A percentile compares a stretch with the other conserved stretches of the same genome.
phyloP scores from a whole-genome alignment of 1,140 invertebrate genomes.

The Araneus ventricosus region DNA sequence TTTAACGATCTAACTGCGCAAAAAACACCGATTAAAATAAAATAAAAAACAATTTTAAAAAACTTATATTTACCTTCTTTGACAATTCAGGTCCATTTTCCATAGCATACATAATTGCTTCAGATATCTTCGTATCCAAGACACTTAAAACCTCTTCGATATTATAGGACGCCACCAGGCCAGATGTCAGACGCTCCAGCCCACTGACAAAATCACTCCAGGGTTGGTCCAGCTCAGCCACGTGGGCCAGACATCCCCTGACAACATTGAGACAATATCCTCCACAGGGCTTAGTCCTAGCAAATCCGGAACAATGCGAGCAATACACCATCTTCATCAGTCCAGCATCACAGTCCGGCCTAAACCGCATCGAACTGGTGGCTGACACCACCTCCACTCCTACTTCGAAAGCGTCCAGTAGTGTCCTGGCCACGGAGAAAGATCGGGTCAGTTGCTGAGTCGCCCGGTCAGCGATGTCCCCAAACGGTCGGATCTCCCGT shows the following conservation, averaged over 20 bases:
- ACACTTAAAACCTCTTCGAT: slow-evolving; percentile 88
- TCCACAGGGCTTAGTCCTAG: slow-evolving; percentile 86
- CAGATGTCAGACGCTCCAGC: slow-evolving; percentile 87
- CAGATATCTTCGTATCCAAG: slow-evolving; percentile 90
- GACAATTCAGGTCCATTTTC: slow-evolving; percentile 88
- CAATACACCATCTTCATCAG: slow-evolving; percentile 90
- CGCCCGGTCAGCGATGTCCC: slow-evolving; percentile 87
- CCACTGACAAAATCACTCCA: slow-evolving; percentile 91
- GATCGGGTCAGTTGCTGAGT: slow-evolving; percentile 85
- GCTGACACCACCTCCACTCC: slow-evolving; percentile 86
- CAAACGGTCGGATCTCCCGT: slow-evolving; percentile 89
- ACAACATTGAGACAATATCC: slow-evolving; percentile 93
- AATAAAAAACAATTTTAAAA: not conserved
- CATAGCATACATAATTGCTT: slow-evolving; percentile 94
- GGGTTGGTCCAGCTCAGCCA: slow-evolving; percentile 89
- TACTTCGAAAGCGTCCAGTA: slow-evolving; percentile 83
- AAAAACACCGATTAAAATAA: not conserved
- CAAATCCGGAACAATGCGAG: slow-evolving; percentile 87
- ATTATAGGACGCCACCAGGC: slow-evolving; percentile 85
- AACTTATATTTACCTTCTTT: slow-evolving; percentile 89
- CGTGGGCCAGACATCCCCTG: slow-evolving; percentile 82
- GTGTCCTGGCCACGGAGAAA: slow-evolving; percentile 87
- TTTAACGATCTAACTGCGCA: no score
- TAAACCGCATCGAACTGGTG: slow-evolving; percentile 84
- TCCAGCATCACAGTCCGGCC: slow-evolving; percentile 85